Evolutionary conservation across 2,888 invertebrate species (phyloP).

Genomic region (Campoplex capitator): DNA sequence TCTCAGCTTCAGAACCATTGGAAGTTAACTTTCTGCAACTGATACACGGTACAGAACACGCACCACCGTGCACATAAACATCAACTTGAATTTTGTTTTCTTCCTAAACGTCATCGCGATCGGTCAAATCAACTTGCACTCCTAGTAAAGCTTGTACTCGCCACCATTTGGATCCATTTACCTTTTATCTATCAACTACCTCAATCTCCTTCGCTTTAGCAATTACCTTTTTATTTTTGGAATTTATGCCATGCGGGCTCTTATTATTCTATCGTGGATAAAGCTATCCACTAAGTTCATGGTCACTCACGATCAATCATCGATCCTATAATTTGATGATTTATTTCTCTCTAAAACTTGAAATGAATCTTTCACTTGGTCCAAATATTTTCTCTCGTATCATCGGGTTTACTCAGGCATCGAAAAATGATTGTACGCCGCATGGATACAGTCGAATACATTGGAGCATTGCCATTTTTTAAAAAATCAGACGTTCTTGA

Average conservation of each 20-base stretch:
- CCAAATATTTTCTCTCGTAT: background rate
- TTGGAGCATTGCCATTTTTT: too few relatives aligned
- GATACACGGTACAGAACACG: conserved; percentile 11
- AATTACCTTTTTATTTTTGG: conserved; percentile 28
- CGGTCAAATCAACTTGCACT: background rate
- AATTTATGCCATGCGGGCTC: conserved; percentile 37
- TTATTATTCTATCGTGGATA: background rate
- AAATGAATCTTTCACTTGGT: background rate
- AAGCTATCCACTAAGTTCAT: background rate
- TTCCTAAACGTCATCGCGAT: conserved; percentile 26
- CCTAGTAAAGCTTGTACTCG: background rate
- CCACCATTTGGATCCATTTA: conserved; percentile 25
- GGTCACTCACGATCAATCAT: background rate
- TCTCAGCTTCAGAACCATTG: background rate
- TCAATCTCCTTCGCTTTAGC: conserved; percentile 4
- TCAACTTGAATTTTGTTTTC: background rate
- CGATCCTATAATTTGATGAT: background rate
- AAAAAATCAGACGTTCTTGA: too few relatives aligned
- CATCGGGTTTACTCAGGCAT: background rate
- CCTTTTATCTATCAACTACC: conserved; percentile 20
- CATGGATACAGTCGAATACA: too few relatives aligned
- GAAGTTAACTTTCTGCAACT: conserved; percentile 26
- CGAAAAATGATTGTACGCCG: too few relatives aligned
- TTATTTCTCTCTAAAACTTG: background rate
- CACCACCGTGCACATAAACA: conserved; percentile 1